Conservation (phyloP, 1,140 invertebrate genomes). For the Cherax destructor region DNA sequence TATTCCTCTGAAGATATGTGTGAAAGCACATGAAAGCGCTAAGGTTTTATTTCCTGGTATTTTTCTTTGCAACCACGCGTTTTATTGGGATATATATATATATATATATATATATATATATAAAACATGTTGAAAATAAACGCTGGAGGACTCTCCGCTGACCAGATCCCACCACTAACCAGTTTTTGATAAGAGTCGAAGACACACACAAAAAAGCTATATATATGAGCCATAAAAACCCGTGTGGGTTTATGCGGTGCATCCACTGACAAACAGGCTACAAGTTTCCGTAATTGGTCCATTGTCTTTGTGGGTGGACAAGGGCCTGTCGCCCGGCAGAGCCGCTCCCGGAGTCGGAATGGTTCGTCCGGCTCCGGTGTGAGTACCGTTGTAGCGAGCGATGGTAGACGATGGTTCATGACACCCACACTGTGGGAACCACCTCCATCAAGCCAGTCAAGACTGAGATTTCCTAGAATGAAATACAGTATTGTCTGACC, state of each 20-base stretch:
- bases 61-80: too few species aligned
- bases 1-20: too few species aligned
- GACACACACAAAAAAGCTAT: neutral
- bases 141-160: too few species aligned
- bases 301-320: conserved; percentile 20
- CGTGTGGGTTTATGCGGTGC: conserved; percentile 36
- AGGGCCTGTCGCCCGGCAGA: neutral
- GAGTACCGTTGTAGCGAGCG: neutral
- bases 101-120: too few species aligned
- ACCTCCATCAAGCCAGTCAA: neutral
- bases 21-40: too few species aligned
- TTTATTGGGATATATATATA: too few species aligned
- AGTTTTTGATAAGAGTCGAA: neutral
- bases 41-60: too few species aligned
- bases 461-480: neutral
- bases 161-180: neutral
- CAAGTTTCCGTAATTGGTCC: conserved; percentile 46
- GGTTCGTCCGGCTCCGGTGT: neutral
- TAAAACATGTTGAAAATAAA: too few species aligned
- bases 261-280: conserved; percentile 35
- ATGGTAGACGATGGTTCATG: neutral
- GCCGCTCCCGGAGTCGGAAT: neutral
- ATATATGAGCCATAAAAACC: conserved; percentile 21
- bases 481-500: neutral
- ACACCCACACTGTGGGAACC: neutral